These are phyloP conservation scores for Pedetes capensis DNA, from an alignment of 2,113 vertebrate genomes.

Conservation along the genomic window DNA sequence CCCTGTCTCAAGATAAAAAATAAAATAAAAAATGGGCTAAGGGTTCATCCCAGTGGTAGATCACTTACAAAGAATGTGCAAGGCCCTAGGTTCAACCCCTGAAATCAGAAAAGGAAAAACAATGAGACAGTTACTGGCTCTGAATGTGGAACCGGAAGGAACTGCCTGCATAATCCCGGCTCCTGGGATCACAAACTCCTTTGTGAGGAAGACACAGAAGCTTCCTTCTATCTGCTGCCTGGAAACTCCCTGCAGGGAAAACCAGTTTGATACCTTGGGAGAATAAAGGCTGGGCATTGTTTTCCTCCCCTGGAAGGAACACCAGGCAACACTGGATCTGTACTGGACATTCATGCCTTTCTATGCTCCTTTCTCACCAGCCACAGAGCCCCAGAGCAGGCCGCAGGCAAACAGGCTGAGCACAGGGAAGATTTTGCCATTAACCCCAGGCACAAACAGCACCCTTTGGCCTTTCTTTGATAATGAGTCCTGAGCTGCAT, in stretches of 20 bases:
- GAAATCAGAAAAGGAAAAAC: neutral
- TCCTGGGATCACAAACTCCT: neutral
- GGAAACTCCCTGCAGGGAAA: neutral
- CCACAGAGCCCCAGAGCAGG: neutral
- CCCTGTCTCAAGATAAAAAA: too few relatives aligned
- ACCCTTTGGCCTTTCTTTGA: slow-evolving; percentile 17
- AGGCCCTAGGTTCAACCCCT: too few relatives aligned
- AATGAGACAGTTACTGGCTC: neutral
- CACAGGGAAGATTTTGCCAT: neutral
- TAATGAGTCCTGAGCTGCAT: slow-evolving; percentile 8
- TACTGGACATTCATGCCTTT: neutral
- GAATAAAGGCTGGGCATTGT: neutral
- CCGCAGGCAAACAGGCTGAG: neutral
- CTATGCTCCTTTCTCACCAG: neutral
- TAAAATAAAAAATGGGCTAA: too few relatives aligned
- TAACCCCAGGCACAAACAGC: neutral
- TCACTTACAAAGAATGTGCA: too few relatives aligned
- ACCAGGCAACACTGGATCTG: neutral
- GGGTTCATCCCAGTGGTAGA: too few relatives aligned
- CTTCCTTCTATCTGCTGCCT: neutral
- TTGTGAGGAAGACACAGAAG: neutral
- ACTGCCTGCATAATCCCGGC: neutral
- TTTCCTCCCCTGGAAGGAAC: neutral
- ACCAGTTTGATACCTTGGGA: neutral
- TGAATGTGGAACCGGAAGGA: neutral